These are phyloP conservation scores for Dipodomys stephensi DNA, from an alignment of 2,113 vertebrate species.

Conservation along the genomic window DNA sequence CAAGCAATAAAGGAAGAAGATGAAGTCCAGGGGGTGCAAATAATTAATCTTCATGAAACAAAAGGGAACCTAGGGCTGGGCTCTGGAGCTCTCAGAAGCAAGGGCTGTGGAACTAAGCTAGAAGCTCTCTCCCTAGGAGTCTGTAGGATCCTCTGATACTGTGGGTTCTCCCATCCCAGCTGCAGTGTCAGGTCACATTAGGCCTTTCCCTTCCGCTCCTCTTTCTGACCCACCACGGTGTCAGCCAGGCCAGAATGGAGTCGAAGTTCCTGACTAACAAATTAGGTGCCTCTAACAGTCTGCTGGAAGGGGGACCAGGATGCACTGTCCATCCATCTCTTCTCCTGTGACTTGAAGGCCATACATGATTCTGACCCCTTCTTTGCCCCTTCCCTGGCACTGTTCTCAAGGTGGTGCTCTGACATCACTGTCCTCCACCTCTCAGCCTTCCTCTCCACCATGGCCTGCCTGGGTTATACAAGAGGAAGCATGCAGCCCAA, in stretches of 20 bases:
- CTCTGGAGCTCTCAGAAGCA: not conserved
- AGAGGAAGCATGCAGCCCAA: not conserved
- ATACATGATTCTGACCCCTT: not conserved
- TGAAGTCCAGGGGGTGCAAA: not conserved
- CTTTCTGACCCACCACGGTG: not conserved
- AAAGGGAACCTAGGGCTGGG: not conserved
- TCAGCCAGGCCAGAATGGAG: not conserved
- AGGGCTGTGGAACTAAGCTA: not conserved
- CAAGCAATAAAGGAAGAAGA: not conserved
- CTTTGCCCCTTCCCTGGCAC: not conserved
- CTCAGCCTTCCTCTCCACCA: not conserved
- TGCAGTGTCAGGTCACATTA: not conserved
- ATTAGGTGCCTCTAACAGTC: too few relatives aligned
- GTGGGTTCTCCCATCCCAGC: not conserved
- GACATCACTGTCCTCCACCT: not conserved
- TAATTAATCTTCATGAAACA: not conserved
- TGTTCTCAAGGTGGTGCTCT: not conserved
- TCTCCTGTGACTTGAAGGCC: not conserved
- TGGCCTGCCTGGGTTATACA: not conserved
- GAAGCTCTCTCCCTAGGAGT: not conserved
- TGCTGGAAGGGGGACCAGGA: too few relatives aligned
- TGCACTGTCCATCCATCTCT: not conserved
- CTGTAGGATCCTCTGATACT: not conserved
- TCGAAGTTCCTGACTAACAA: not conserved
- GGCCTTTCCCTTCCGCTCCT: not conserved